Evolutionary conservation across 1,140 invertebrate genomes (phyloP).

Genomic region (Aphis gossypii): DNA sequence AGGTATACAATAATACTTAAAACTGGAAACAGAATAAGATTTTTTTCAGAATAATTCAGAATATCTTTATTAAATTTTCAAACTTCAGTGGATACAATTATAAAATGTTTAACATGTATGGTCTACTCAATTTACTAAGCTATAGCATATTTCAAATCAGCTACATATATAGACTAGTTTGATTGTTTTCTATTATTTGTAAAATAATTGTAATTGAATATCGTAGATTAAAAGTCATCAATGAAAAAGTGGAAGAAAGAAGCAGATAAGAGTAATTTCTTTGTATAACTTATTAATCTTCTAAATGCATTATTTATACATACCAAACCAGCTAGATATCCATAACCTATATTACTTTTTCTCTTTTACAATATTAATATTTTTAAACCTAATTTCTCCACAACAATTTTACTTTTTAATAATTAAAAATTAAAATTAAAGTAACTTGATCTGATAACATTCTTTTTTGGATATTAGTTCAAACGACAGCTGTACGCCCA

Average conservation of each 20-base stretch:
- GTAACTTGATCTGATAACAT: background rate
- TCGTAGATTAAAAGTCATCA: background rate
- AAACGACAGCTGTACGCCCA: background rate
- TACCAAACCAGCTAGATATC: background rate
- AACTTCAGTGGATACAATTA: background rate
- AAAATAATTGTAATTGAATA: no score
- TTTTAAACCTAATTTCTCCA: background rate
- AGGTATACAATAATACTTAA: background rate
- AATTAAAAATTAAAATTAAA: background rate
- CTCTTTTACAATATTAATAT: background rate
- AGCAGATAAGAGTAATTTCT: background rate
- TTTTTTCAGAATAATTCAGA: background rate
- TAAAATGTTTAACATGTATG: background rate
- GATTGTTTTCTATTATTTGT: slow-evolving; percentile 14
- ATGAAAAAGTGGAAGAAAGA: background rate
- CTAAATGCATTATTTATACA: background rate
- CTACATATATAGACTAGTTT: no score
- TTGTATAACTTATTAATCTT: background rate
- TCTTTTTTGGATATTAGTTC: background rate
- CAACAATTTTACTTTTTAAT: background rate
- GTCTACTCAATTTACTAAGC: background rate
- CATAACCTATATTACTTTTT: background rate
- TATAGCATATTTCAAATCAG: background rate
- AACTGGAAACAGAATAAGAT: background rate
- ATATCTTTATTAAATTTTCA: background rate